Evolutionary conservation across 1,140 invertebrate species (phyloP), one percentile per base, ranked within the genome.

Genomic region (Lepidurus arcticus): DNA sequence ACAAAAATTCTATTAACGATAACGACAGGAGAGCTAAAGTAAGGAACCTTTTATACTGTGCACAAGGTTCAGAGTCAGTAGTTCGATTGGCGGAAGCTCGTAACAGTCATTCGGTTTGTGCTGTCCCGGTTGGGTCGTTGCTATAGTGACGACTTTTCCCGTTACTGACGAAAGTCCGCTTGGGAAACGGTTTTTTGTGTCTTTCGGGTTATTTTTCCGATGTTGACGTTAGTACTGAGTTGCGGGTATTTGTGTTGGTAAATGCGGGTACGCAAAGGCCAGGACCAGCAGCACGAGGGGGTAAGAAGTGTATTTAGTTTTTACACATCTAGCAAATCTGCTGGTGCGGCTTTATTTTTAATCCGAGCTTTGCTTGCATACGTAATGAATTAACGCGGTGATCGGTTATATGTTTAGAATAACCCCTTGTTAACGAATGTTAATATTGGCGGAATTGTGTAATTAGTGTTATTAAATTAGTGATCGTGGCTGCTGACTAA

Each of bases 231-330:
- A 13, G 47, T 21, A 65, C 47, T 21, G 16, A n/a, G 21, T 65
- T 13, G 53, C 16, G 53, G 53, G 21, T 13, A n/a, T 65, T 47
- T 65, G 16, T 65, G 53, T 65, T 65, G 53, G 53, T 65, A 65
- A 65, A 65, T 65, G 53, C 53, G 53, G 53, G 53, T 8, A 65
- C 53, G 53, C 16, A 65, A 65, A 65, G 53, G 21, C 16, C 53
- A 65, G 53, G 21, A 65, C 53, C 53, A 65, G 53, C 53, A 65
- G 53, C 53, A 65, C 1, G 53, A 65, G 21, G 53, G 16, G 53
- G 53, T 65, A 65, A 65, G 53, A 13, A n/a, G 13, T 65, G 21
- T 16, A 65, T 65, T n/a, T 16, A n/a, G 53, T 65, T 13, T n/a
- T 13, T 10, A 13, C 53, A 16, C 53, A 65, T 21, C 16, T 65